Base-by-base conservation (phyloP, 1,140 invertebrate species). In the Belonocnema kinseyi region DNA sequence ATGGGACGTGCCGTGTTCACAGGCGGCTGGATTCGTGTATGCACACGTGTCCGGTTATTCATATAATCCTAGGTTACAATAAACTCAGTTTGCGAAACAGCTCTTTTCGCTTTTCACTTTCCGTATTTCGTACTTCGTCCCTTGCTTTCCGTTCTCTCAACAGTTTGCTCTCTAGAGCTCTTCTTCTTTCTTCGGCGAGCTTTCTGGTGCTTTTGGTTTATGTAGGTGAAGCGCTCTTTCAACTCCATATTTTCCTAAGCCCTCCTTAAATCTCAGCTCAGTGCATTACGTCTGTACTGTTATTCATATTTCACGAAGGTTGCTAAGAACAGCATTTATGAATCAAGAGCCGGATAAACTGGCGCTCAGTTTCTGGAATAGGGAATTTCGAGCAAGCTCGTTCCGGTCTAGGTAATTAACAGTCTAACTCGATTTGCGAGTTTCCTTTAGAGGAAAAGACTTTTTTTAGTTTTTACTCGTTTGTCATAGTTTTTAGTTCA, bases 291-390 rank as follows among this genome's bases (percentile, higher is more conserved):
- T 66, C 61, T 66, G 61, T 66, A 66, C 61, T 66, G 26, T 40
- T 66, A 66, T 66, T 66, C 61, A 66, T 66, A 66, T 66, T 66
- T 66, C 61, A 66, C 26, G 1, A 66, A 66, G 33, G 61, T 33
- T 33, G 61, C 26, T n/a, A 46, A 33, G 61, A 66, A 66, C 61
- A 33, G n/a, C 53, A 19, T 54, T 54, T 54, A 33, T 46, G 61
- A 66, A 66, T 66, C 61, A 66, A 66, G 61, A 66, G 61, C 26
- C 61, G 61, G 61, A 66, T 66, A 66, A 66, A 66, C 61, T 66
- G 14, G 33, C 16, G 61, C 26, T 14, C 26, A 16, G 12, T 66
- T 16, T 16, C 26, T 14, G 40, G 26, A 14, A 66, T 6, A 40
- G 26, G 58, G 26, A 66, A n/a, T n/a, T 66, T 33, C 13, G 61